Conservation (phyloP, 1,140 invertebrate species). For the Drosophila dunni region DNA sequence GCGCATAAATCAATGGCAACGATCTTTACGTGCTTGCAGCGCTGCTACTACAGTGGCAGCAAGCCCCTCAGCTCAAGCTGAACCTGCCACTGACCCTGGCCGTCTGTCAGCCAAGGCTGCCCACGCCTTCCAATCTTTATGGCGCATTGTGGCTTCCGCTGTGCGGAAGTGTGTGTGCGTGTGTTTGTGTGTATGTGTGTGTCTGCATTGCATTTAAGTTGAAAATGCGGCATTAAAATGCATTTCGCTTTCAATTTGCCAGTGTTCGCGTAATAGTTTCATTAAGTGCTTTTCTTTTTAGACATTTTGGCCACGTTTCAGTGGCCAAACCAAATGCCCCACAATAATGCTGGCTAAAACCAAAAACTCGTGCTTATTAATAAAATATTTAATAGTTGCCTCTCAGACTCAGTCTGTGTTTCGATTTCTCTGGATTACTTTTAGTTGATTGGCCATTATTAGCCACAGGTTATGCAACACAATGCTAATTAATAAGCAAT, state of each 20-base stretch:
- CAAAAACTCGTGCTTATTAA: constrained; percentile 50
- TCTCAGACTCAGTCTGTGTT: neutral
- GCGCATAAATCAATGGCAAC: constrained; percentile 82
- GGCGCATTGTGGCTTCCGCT: constrained; percentile 72
- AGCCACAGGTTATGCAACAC: constrained; percentile 48
- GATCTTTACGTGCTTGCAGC: constrained; percentile 75
- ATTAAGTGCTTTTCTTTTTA: constrained; percentile 70
- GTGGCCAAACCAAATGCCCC: neutral
- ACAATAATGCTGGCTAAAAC: neutral
- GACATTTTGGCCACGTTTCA: constrained; percentile 63
- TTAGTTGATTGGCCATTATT: constrained; percentile 55
- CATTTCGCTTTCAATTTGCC: constrained; percentile 80
- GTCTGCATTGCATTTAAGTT: constrained; percentile 60
- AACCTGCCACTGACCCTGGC: neutral
- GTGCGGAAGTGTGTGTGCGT: constrained; percentile 9
- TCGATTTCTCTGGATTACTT: neutral
- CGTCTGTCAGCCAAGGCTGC: constrained; percentile 14
- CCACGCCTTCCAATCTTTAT: constrained; percentile 73
- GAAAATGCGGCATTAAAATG: constrained; percentile 79
- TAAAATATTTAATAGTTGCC: constrained; percentile 60
- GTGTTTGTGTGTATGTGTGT: constrained; percentile 7
- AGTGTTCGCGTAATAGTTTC: constrained; percentile 71
- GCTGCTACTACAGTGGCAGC: constrained; percentile 29
- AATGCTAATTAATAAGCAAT: constrained; percentile 75
- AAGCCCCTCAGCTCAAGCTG: neutral